Evolutionary conservation across 2,113 vertebrate genomes (phyloP), one percentile per base, ranked within the genome.

Genomic region (Colinus virginianus): DNA sequence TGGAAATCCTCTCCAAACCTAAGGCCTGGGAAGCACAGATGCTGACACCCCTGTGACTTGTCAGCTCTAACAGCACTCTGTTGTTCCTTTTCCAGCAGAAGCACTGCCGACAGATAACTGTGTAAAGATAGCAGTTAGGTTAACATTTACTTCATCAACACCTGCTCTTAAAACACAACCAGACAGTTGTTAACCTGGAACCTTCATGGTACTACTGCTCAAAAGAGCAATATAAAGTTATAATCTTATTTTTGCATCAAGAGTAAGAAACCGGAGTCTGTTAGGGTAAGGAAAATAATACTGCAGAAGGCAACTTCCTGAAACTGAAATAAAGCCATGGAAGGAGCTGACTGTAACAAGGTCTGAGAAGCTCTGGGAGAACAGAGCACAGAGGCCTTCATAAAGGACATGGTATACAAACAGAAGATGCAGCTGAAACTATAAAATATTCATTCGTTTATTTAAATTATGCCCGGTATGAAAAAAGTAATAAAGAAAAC

Each of bases 131-230:
- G n/a, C 12, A 38, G 56, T 13, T 19, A 55, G n/a, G 75, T 32
- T 32, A 71, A 22, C 0, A 0, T 25, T 34, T 42, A 9, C 19
- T 42, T 10, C 22, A 40, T 26, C 25, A 10, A 49, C 40, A 34
- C 11, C 58, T 66, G 8, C 32, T 42, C 14, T 13, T 13, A 21
- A 68, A 12, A 38, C 16, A 6, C 14, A 45, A 22, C 5, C 25
- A 43, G 22, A 2, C 1, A 9, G 38, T 15, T 4, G 25, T 58
- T 4, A 76, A 55, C n/a, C 49, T 25, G 62, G 1, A 7, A 32
- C 17, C 30, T 42, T 63, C 40, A 7, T 0, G 23, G 28, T 19
- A 59, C 28, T 0, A n/a, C 0, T 45, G 38, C 58, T 71, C 14
- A 76, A 76, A 25, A 68, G 8, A 58, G 6, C 0, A 15, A 15